Evolutionary conservation across 92 coral and sea anemone species (phyloP), one percentile per base, ranked within the genome.

Genomic region (Siderastrea radians): DNA sequence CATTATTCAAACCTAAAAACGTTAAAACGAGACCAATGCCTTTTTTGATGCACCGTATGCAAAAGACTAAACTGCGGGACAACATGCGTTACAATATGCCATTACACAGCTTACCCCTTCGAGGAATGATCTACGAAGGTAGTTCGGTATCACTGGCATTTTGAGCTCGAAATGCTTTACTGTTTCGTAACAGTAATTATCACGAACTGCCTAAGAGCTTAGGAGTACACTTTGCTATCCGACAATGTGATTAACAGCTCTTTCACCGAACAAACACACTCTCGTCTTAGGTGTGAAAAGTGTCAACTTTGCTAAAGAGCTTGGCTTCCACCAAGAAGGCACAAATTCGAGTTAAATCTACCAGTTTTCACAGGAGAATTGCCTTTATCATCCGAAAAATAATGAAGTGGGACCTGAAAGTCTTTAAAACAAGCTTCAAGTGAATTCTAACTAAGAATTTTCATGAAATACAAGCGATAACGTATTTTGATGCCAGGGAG

Each of bases 261-360:
- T 74, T 84, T 84, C 62, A 50, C 61, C 53, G 43, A 74, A 61
- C 72, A 71, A 71, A 83, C 72, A 72, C 70, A 61, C 64, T 83
- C 61, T 46, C 80, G 72, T 72, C 70, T 51, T 2, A 90, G 93
- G 93, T 90, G 93, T 84, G 80, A 90, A 86, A 90, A 74, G 52
- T 81, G 90, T 90, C 93, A 86, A 72, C 15, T n/a, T 48, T 79
- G 90, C 93, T 90, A 90, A 90, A 72, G 79, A 90, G 93, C 68
- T 82, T 47, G 9, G 57, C 63, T 53, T 58, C 58, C 48, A 47
- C 47, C 86, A 57, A 4, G 69, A 7, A 49, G n/a, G 7, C 54
- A 54, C 7, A 46, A 71, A 0, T 44, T 44, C 69, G 68, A 14
- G 73, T 66, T 65, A 7, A 13, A 4, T 26, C 51, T 19, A 11